Conservation (phyloP, 2,797 vertebrate species). For the Todus mexicanus region DNA sequence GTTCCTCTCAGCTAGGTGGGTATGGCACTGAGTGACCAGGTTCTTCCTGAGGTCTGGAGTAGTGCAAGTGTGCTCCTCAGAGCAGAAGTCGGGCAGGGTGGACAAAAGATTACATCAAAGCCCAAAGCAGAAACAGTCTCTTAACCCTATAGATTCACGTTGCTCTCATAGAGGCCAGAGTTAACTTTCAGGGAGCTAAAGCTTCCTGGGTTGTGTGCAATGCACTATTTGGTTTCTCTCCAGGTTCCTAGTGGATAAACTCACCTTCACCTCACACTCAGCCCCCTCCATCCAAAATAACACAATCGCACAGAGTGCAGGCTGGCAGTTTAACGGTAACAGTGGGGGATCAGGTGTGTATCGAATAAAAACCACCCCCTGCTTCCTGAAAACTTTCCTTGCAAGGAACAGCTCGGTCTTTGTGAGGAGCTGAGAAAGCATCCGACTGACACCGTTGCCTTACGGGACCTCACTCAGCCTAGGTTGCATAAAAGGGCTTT, state of each 20-base stretch:
- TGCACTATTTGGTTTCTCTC: background rate
- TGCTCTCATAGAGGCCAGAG: background rate
- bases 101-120: background rate
- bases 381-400: background rate
- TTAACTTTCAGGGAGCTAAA: background rate
- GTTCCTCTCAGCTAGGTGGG: background rate
- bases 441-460: slow-evolving; percentile 52
- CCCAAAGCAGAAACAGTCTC: background rate
- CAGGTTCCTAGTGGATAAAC: background rate
- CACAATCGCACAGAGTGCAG: background rate
- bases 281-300: background rate
- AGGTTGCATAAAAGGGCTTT: slow-evolving; percentile 56
- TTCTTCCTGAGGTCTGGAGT: background rate
- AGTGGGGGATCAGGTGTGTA: background rate
- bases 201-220: background rate
- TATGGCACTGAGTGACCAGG: background rate
- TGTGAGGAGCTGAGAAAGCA: slow-evolving; percentile 35
- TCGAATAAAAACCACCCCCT: background rate
- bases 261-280: background rate
- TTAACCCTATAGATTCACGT: too few species aligned
- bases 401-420: slow-evolving; percentile 5
- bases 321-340: background rate
- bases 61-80: accelerated
- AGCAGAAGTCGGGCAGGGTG: background rate
- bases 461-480: slow-evolving; percentile 21